phyloP scores from a whole-genome alignment of 2,113 vertebrate genomes.

The Dipodomys spectabilis region DNA sequence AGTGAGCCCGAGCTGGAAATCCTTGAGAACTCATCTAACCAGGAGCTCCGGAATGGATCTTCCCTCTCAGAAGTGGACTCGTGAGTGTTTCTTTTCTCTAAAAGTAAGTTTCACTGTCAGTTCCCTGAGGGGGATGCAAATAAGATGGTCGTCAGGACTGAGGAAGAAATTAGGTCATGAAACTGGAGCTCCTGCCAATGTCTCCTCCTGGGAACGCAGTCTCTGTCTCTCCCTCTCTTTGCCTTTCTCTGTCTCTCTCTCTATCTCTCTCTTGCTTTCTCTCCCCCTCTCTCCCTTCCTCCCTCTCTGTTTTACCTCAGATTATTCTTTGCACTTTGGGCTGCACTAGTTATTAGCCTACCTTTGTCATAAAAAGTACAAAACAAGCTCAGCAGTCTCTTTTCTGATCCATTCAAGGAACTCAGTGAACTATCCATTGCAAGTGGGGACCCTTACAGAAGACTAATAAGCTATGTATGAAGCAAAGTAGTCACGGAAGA shows the following conservation, averaged over 20 bases:
- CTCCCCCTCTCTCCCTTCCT: no score
- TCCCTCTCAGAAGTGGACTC: constrained; percentile 92
- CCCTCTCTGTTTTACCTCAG: not conserved
- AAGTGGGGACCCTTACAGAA: not conserved
- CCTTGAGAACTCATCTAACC: constrained; percentile 90
- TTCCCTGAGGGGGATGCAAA: no score
- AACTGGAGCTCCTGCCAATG: not conserved
- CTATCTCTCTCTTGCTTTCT: not conserved
- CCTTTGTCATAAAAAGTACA: not conserved
- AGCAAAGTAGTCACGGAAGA: not conserved
- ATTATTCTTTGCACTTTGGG: not conserved
- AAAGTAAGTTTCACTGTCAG: constrained; percentile 55
- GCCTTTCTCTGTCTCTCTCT: no score
- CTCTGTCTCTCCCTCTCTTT: no score
- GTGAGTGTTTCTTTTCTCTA: constrained; percentile 95
- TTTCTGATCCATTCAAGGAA: not conserved
- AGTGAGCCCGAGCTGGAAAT: constrained; percentile 68
- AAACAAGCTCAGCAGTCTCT: not conserved
- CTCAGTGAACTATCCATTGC: not conserved
- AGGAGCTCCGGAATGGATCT: constrained; percentile 84
- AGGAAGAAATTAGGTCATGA: no score
- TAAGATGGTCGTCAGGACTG: no score
- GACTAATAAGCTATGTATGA: no score
- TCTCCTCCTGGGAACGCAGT: not conserved
- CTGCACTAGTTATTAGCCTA: not conserved